Evolutionary conservation across 1,140 invertebrate genomes (phyloP), one percentile per base, ranked within the genome.

Genomic region (Drosophila novamexicana): DNA sequence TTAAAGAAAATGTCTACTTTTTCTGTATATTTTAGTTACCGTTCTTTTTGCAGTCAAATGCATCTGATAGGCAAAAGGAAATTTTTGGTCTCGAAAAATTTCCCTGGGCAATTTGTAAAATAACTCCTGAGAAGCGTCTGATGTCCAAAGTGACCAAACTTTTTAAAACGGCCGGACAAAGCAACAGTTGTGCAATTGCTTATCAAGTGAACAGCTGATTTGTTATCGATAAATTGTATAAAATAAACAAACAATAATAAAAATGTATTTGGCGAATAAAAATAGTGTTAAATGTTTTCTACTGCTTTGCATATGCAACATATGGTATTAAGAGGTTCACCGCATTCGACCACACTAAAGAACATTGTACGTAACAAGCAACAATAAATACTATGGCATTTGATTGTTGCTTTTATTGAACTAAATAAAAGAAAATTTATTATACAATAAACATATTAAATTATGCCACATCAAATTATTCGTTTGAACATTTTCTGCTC

Each of bases 161-260:
- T 54, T 14, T 9, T 0, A 10, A 54, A 37, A 2, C 7, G 4
- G n/a, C 14, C n/a, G 6, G 9, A 7, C 5, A 12, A 54, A 16
- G 14, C 34, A 54, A 54, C 52, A 54, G 52, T 54, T 54, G 52
- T 54, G 34, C 16, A 14, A 4, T 32, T 32, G 29, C 10, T 16
- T 58, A 34, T 32, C 0, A 37, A 1, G 9, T 18, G 18, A 8
- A 12, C 62, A 65, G 49, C 50, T 44, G 36, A 44, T 57, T 39
- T 66, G 16, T 14, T 54, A 54, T 54, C 52, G 52, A 37, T 54
- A 37, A 54, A 6, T 37, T n/a, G 34, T 0, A 7, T 4, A 18
- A 12, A 32, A 1, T 22, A 29, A 47, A 47, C 45, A 29, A 47
- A 47, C 45, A 47, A 34, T 10, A 16, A 53, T 6, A 7, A 34